These are phyloP conservation scores for Phortica variegata DNA, from an alignment of 1,140 invertebrate species.

Conservation along the genomic window DNA sequence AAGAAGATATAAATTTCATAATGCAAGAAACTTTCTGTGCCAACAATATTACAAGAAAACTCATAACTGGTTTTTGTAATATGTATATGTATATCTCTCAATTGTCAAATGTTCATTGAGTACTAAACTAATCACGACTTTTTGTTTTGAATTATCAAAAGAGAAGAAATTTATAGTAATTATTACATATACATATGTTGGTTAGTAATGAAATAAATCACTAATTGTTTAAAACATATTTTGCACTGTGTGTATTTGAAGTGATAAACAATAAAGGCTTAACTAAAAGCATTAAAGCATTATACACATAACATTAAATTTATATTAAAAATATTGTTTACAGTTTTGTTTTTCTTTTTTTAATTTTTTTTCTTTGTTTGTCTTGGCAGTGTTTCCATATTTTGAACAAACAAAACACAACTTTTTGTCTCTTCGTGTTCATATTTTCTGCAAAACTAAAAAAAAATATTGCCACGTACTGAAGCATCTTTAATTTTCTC, in stretches of 20 bases:
- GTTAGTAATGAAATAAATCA: background rate
- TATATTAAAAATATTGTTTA: slow-evolving; percentile 13
- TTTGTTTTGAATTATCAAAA: too few relatives aligned
- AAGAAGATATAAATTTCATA: too few relatives aligned
- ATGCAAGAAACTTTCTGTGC: too few relatives aligned
- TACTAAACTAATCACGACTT: too few relatives aligned
- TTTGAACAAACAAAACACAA: slow-evolving; percentile 29
- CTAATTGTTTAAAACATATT: slow-evolving; percentile 50
- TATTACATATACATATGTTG: too few relatives aligned
- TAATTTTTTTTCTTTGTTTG: slow-evolving; percentile 26
- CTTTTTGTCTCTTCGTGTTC: slow-evolving; percentile 15
- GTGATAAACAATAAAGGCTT: too few relatives aligned
- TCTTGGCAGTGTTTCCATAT: slow-evolving; percentile 48
- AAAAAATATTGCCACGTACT: too few relatives aligned
- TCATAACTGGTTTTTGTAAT: slow-evolving; percentile 26
- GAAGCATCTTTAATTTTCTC: too few relatives aligned
- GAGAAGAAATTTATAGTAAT: too few relatives aligned
- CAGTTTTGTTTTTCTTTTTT: slow-evolving; percentile 16
- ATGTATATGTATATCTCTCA: too few relatives aligned
- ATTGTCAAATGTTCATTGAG: too few relatives aligned
- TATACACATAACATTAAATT: background rate
- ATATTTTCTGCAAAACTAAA: slow-evolving; percentile 18
- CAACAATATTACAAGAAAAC: slow-evolving; percentile 18
- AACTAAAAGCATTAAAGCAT: too few relatives aligned
- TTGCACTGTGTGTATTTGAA: slow-evolving; percentile 43